phyloP scores from a whole-genome alignment of 1,140 invertebrate species.

The Drosophila leontia region DNA sequence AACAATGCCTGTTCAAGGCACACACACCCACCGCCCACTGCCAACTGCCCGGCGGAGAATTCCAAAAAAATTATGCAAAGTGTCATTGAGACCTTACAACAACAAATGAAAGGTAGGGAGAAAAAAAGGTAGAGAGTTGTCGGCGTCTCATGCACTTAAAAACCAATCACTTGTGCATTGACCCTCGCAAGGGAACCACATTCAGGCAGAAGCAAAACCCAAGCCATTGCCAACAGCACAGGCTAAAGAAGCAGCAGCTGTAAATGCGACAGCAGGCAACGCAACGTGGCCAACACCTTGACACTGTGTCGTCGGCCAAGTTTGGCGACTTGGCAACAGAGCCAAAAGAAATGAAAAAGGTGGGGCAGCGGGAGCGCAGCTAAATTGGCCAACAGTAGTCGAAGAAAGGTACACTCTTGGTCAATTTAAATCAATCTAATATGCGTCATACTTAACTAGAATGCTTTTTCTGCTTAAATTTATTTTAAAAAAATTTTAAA shows the following conservation, averaged over 20 bases:
- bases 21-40: neutral
- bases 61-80: conserved; percentile 67
- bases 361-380: neutral
- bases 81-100: conserved; percentile 61
- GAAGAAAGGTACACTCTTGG: conserved; percentile 15
- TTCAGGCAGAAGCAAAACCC: neutral
- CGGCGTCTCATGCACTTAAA: conserved; percentile 50
- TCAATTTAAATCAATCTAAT: neutral
- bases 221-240: conserved; percentile 5
- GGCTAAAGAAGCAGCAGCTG: conserved; percentile 36
- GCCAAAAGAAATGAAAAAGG: conserved; percentile 35
- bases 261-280: conserved; percentile 51
- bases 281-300: conserved; percentile 76
- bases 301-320: conserved; percentile 44
- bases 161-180: conserved; percentile 77
- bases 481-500: neutral
- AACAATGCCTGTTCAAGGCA: conserved; percentile 31
- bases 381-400: conserved; percentile 6
- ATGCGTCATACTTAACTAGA: neutral
- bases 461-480: neutral
- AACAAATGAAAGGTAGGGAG: conserved; percentile 25
- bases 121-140: conserved; percentile 52
- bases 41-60: neutral
- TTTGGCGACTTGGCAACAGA: conserved; percentile 63
- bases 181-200: conserved; percentile 31